Evolutionary conservation across 2,888 invertebrate species (phyloP), one percentile per base, ranked within the genome.

Genomic region (Dolichomitus sp.): DNA sequence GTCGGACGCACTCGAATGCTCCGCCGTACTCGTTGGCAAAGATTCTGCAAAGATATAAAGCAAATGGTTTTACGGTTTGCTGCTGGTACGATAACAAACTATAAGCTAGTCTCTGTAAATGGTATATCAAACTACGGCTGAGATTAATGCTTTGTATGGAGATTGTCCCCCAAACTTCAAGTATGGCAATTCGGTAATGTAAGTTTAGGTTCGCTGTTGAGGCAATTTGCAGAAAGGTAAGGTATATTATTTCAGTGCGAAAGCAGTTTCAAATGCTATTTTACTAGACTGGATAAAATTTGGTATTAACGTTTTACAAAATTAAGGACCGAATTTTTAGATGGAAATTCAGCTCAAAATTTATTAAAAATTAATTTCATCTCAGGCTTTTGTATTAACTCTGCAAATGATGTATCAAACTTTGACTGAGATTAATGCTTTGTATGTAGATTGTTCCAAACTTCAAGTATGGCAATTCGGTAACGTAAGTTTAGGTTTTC

Each of bases 21-120:
- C 96, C 69, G 96, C 96, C 77, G 96, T 96, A 91, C 96, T 96
- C 68, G 96, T 96, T 87, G 95, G 96, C 88, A 96, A 94, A 68
- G 97, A 97, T 95, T 97, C 97, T 96, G 94, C n/a, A 50, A 80
- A 48, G 17, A 66, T 57, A 45, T 48, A 14, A 33, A 30, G 1
- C 52, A 40, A 48, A 59, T 54, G 68, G 37, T 76, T 79, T 84
- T 80, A 87, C 79, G 79, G 74, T 83, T 81, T 72, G 65, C 57
- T 73, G 68, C 75, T 78, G 78, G 63, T 11, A 23, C 27, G 42
- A 65, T 65, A 65, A 65, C 65, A 59, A 59, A 59, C 33, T 33
- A 14, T 57, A 14, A 4, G 3, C 30, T 27, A 23, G 12, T 57
- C 17, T 17, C 52, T 4, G 23, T 23, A 9, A 52, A 23, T 12